Base-by-base conservation (phyloP, 1,140 invertebrate species). In the Goniozus legneri region DNA sequence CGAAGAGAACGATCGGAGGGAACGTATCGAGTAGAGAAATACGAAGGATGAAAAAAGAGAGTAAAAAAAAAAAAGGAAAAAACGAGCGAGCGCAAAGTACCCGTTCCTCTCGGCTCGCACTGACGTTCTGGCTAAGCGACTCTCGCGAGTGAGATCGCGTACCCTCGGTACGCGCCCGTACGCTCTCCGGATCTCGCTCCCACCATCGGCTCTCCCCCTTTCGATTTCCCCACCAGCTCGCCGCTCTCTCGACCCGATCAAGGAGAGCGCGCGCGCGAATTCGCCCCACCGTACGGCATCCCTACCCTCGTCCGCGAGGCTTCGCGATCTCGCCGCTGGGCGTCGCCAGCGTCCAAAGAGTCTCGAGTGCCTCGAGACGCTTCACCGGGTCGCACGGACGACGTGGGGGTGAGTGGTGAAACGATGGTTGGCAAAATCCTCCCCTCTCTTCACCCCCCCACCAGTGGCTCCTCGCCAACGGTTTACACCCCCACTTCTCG, bases 41-140 rank as follows among this genome's bases (percentile, higher is more conserved):
- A n/a, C n/a, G 24, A 30, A 1, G 10, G 15, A 35, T 7, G 18
- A 1, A 35, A 16, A n/a, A n/a, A 40, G 16, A 42, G 39, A 35
- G 31, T 41, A n/a, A 10, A 31, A 19, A 38, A 40, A 12, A 38
- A 34, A 10, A 21, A 22, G 15, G 18, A 24, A 22, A 20, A 34
- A 43, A 22, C 38, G 33, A 44, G 37, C 44, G 42, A 45, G 37
- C 22, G 39, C 43, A 34, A 46, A 47, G 36, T 58, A 56, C 48
- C 64, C 60, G 62, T 64, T 56, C 62, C 56, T 62, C 48, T 53
- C 63, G 63, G 60, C 52, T 57, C 56, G 60, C 66, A 63, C 54
- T 55, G 63, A 64, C 56, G 60, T 55, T 69, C 63, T 67, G 63
- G n/a, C n/a, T n/a, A n/a, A n/a, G n/a, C n/a, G n/a, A n/a, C n/a